These are phyloP conservation scores for Stigmatopora nigra DNA, from an alignment of 2,113 vertebrate species.

Conservation along the genomic window DNA sequence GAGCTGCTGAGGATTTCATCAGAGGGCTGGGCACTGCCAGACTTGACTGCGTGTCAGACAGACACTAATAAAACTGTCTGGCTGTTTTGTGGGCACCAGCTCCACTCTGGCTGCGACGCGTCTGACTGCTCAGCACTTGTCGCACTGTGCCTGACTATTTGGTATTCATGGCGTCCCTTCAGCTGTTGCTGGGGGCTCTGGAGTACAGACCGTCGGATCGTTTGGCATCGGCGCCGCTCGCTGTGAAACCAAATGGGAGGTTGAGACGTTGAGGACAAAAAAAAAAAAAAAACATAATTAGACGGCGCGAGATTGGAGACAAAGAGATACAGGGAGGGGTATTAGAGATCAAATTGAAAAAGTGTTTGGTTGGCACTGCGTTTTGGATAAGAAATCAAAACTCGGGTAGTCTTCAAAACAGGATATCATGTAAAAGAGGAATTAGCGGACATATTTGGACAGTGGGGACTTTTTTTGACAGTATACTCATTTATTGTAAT, in stretches of 20 bases:
- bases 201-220: slow-evolving; percentile 80
- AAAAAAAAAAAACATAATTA: slow-evolving; percentile 64
- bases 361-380: slow-evolving; percentile 65
- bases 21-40: slow-evolving; percentile 73
- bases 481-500: slow-evolving; percentile 31
- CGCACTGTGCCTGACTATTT: slow-evolving; percentile 84
- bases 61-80: slow-evolving; percentile 95
- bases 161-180: slow-evolving; percentile 82
- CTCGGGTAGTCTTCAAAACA: slow-evolving; percentile 49
- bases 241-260: slow-evolving; percentile 62
- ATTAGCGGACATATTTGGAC: slow-evolving; percentile 41
- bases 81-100: slow-evolving; percentile 84
- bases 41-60: slow-evolving; percentile 84
- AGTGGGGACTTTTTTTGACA: slow-evolving; percentile 11
- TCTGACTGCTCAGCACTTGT: slow-evolving; percentile 84
- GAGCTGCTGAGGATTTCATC: slow-evolving; percentile 61
- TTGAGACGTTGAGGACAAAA: slow-evolving; percentile 26
- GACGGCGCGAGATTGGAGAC: slow-evolving; percentile 34
- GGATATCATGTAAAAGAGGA: slow-evolving; percentile 45
- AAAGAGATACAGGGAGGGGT: slow-evolving; percentile 42
- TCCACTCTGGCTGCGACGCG: slow-evolving; percentile 79
- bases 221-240: slow-evolving; percentile 73
- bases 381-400: slow-evolving; percentile 56
- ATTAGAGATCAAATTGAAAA: slow-evolving; percentile 46
- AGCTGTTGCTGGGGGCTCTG: slow-evolving; percentile 78